These are phyloP conservation scores for Lutjanus campechanus DNA, from an alignment of 2,797 vertebrate species.

Conservation along the genomic window DNA sequence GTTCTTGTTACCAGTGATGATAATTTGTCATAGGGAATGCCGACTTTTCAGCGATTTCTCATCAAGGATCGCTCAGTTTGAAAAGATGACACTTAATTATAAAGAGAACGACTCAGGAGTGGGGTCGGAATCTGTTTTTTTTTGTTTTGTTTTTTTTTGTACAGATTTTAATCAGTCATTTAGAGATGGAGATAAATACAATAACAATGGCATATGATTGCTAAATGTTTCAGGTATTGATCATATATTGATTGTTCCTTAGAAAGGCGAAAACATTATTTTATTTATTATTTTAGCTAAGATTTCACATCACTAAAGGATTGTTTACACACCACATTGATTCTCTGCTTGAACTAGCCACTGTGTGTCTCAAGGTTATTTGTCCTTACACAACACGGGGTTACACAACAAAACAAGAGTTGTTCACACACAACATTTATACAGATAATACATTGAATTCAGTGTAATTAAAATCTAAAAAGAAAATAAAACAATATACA, in stretches of 20 bases:
- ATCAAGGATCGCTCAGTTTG: constrained; percentile 13
- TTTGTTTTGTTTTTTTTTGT: neutral
- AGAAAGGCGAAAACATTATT: neutral
- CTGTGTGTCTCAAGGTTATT: neutral
- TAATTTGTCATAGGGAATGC: neutral
- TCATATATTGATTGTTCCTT: neutral
- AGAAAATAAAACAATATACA: no score
- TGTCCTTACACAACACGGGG: no score
- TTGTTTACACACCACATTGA: neutral
- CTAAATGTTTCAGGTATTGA: neutral
- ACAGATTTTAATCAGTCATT: neutral
- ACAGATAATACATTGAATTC: no score
- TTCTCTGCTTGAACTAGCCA: neutral
- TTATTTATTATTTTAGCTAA: neutral
- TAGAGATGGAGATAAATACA: neutral
- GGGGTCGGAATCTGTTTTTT: neutral
- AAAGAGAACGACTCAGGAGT: neutral
- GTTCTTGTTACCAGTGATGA: neutral
- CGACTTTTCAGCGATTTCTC: constrained; percentile 14
- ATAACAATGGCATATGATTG: neutral
- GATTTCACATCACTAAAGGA: neutral
- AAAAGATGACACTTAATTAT: constrained; percentile 14
- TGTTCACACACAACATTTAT: no score
- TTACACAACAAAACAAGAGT: no score
- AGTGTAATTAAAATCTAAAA: no score